A percentile compares a stretch with the other conserved stretches of the same genome.
These are phyloP conservation scores for Lates japonicus DNA, from an alignment of 2,797 vertebrate species.

Conservation along the genomic window DNA sequence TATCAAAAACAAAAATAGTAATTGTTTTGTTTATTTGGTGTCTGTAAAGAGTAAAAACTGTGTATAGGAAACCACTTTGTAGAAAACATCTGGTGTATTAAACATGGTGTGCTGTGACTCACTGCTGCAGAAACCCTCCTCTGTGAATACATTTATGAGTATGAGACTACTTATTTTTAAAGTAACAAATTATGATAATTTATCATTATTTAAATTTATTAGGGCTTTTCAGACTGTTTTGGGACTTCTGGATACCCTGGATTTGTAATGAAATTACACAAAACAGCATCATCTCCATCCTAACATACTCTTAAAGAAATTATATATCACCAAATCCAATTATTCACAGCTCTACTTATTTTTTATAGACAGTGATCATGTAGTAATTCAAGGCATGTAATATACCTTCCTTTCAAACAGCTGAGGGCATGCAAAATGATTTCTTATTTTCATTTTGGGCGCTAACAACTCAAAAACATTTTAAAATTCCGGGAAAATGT, in stretches of 20 bases:
- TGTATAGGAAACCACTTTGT: background rate
- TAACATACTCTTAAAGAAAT: slow-evolving; percentile 3
- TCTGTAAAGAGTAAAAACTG: too few relatives aligned
- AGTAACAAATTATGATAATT: background rate
- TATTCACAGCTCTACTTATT: background rate
- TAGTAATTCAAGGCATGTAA: slow-evolving; percentile 13
- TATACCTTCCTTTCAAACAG: slow-evolving; percentile 23
- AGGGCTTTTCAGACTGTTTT: background rate
- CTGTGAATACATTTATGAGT: background rate
- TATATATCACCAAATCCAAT: background rate
- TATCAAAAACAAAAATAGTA: background rate
- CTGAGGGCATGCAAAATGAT: slow-evolving; percentile 8
- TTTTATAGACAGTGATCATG: background rate
- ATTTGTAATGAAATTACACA: background rate
- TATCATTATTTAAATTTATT: background rate
- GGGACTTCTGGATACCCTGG: background rate
- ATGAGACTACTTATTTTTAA: background rate
- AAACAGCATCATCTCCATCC: background rate
- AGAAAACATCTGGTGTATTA: background rate
- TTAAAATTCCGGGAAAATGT: slow-evolving; percentile 60
- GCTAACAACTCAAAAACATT: slow-evolving; percentile 53
- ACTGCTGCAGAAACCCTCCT: background rate
- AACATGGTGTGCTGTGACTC: background rate
- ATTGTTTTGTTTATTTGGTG: background rate
- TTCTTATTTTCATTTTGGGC: slow-evolving; percentile 48